Base-by-base conservation (phyloP, 2,797 vertebrate genomes). In the Chiloscyllium punctatum region DNA sequence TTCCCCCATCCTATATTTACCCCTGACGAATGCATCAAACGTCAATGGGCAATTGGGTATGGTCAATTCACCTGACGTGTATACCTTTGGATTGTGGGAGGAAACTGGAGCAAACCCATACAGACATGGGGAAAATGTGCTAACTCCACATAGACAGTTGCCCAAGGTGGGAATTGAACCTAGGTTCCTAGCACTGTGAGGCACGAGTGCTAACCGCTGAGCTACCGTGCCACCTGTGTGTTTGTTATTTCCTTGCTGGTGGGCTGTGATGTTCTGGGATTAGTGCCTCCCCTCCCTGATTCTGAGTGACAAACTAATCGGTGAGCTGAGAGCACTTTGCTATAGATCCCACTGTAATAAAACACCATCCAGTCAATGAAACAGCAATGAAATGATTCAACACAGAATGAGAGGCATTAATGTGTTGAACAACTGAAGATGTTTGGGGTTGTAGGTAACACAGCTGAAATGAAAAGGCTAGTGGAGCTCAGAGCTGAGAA, bases 261-360 rank as follows among this genome's bases (percentile, higher is more conserved):
- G 98, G 98, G 98, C 98, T 98, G 98, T 98, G 98, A 98, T 98
- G 98, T 98, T 98, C 97, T 97, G 97, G 98, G 98, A 98, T 99
- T 99, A 98, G 98, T 98, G 97, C 98, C 98, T 98, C 98, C 98
- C 97, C 98, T 98, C 98, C 97, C 97, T 97, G 97, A 98, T 98
- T 98, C 98, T 99, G 99, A 99, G 98, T 99, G 98, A 99, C 99
- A 99, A 99, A 98, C 98, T 99, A 99, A 99, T 99, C 98, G 98
- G 98, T 97, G 98, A 97, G 98, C 98, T 98, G 98, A 98, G 98
- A 99, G 98, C 97, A 96, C 98, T 98, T 97, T 97, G 98, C 98
- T 98, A 98, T 99, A 98, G 99, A 99, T 98, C 99, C 98, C 98
- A 97, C 98, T 97, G 98, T 98, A 99, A 99, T 98, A 98, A 98